A percentile compares a stretch with the other conserved stretches of the same genome.
Conservation (phyloP, 2,113 vertebrate species). For the Lepus timidus region DNA sequence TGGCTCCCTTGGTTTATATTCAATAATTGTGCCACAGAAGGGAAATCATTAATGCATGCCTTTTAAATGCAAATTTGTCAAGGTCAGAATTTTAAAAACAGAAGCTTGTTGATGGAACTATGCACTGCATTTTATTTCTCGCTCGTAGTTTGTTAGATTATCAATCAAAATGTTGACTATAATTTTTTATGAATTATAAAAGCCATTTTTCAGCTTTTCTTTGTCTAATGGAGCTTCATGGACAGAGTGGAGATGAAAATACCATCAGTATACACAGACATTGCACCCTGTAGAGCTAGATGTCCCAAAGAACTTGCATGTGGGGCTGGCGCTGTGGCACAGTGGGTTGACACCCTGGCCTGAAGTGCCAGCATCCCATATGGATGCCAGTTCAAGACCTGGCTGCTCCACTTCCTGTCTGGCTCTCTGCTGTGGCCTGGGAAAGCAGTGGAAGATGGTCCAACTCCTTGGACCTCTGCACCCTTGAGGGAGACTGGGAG, state of each 20-base stretch:
- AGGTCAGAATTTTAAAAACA: slow-evolving; percentile 76
- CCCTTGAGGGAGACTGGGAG: too few species aligned
- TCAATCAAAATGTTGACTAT: slow-evolving; percentile 70
- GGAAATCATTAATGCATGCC: slow-evolving; percentile 58
- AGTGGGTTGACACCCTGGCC: too few species aligned
- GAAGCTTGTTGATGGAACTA: slow-evolving; percentile 57
- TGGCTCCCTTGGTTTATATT: slow-evolving; percentile 3
- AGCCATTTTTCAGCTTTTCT: slow-evolving; percentile 54
- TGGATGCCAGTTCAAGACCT: too few species aligned
- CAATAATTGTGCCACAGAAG: slow-evolving; percentile 48
- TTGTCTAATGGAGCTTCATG: slow-evolving; percentile 53
- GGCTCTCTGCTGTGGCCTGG: too few species aligned
- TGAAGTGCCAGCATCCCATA: too few species aligned
- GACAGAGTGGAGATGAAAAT: not conserved
- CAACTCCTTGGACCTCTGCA: too few species aligned
- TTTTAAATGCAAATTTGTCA: slow-evolving; percentile 77
- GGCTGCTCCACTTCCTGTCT: too few species aligned
- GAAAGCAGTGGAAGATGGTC: too few species aligned
- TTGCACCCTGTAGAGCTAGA: not conserved
- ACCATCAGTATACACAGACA: not conserved
- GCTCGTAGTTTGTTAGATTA: slow-evolving; percentile 53
- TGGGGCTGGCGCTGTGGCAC: not conserved
- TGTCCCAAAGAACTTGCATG: not conserved
- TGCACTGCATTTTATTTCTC: slow-evolving; percentile 55
- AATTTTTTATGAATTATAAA: slow-evolving; percentile 61